Evolutionary conservation across 64 coral and sea anemone species (phyloP).

Genomic region (Cladopsammia gracilis): DNA sequence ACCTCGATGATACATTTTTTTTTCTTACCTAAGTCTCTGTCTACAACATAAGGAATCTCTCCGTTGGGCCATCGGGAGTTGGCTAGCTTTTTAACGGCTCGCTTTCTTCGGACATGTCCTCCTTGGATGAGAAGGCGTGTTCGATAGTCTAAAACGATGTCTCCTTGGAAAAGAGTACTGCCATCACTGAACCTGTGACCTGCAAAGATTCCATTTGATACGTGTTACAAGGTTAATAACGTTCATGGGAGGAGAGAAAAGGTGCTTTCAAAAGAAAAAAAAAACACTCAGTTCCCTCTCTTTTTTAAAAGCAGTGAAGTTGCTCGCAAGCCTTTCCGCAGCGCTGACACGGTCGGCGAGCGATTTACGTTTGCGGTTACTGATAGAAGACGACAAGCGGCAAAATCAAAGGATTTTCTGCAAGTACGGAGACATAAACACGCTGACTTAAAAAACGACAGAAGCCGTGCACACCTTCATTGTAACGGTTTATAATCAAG

Average conservation of each 20-base stretch:
- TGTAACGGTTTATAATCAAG: conserved; percentile 37
- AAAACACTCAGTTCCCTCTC: neutral
- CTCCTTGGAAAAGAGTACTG: conserved; percentile 82
- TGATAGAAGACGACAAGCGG: conserved; percentile 15
- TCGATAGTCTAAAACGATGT: conserved; percentile 81
- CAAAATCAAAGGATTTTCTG: conserved; percentile 39
- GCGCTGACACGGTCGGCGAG: conserved; percentile 22
- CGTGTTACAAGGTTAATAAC: conserved; percentile 36
- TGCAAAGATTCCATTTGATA: conserved; percentile 64
- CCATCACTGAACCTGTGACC: conserved; percentile 72
- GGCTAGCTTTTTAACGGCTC: conserved; percentile 83
- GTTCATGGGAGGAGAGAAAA: neutral
- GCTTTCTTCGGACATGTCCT: conserved; percentile 46
- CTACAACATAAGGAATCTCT: conserved; percentile 83
- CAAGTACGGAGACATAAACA: conserved; percentile 64
- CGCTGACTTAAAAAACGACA: conserved; percentile 36
- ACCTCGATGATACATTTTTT: neutral
- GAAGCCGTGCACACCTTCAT: conserved; percentile 76
- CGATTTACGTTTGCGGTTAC: conserved; percentile 38
- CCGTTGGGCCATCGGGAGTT: conserved; percentile 85
- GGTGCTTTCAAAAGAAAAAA: neutral
- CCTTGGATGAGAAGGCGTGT: conserved; percentile 73
- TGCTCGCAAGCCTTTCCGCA: neutral
- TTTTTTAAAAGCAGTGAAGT: conserved; percentile 15
- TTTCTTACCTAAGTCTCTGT: conserved; percentile 81